phyloP scores from a whole-genome alignment of 2,113 vertebrate species.

The Perca fluviatilis region DNA sequence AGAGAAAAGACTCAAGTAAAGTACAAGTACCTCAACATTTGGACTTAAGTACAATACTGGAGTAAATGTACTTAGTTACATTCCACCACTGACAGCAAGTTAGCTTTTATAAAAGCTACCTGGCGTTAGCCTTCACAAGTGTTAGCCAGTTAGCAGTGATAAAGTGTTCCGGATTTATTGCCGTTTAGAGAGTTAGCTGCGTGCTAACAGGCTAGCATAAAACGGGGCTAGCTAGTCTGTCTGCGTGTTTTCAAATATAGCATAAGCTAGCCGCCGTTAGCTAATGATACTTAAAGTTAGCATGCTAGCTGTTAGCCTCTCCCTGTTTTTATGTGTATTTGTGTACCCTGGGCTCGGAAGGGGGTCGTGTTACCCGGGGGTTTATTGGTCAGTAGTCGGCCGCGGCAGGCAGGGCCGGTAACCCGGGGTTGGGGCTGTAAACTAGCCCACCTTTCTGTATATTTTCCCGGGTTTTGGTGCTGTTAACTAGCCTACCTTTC shows the following conservation, averaged over 20 bases:
- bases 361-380: neutral
- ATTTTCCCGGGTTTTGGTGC: neutral
- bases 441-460: neutral
- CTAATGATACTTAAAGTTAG: conserved; percentile 12
- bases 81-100: conserved; percentile 22
- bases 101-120: conserved; percentile 2
- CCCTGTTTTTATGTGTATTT: neutral
- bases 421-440: neutral
- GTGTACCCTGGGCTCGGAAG: neutral
- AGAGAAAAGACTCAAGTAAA: too few species aligned
- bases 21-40: too few species aligned
- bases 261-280: conserved; percentile 38
- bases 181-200: conserved; percentile 11
- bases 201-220: conserved; percentile 27
- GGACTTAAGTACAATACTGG: too few species aligned
- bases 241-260: conserved; percentile 59
- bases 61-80: too few species aligned
- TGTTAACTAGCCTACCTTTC: neutral
- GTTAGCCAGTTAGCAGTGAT: neutral
- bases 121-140: neutral
- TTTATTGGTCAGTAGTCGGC: too few species aligned
- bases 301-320: conserved; percentile 32
- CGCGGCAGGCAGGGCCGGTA: too few species aligned
- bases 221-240: conserved; percentile 2
- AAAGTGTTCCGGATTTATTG: neutral